Base-by-base conservation (phyloP, 35 echinoderm and acorn worm species). In the Heliocidaris erythrogramma region DNA sequence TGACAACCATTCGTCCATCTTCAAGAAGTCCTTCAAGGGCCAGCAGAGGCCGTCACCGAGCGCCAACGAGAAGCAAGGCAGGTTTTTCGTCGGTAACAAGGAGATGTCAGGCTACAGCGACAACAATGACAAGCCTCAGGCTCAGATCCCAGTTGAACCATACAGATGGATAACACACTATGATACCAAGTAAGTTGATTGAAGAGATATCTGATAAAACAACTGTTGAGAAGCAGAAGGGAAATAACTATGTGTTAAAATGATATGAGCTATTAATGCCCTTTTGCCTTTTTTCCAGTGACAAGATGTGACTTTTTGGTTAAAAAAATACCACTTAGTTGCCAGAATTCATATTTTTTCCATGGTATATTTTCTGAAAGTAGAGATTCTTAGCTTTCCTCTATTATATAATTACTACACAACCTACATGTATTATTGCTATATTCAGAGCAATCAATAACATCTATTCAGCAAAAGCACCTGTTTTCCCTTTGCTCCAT, bases 151-250 rank as follows among this genome's bases (percentile, higher is more conserved):
- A 10, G 60, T 95, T 6, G 98, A 99, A 47, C 98, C 98, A 71
- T 96, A 95, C 53, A 93, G 97, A 84, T 99, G 98, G 98, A 95
- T 99, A 32, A 96, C 97, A 32, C 98, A 99, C 60, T 99, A 99
- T 65, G 98, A 99, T 61, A 99, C 98, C 93, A 97, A 95, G 98
- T 99, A 96, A 97, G 95, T 47, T 89, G 18, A 27, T 21, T 78
- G 24, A 78, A 78, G 65, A 27, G 8, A 18, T 14, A 12, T n/a
- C n/a, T 18, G 12, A 18, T 60, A 2, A 60, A 12, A 60, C 18
- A 14, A 2, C 0, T 60, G 59, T 60, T 10, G 10, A 60, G 59
- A 13, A 11, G 2, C 12, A 42, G 0, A 42, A 42, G 35, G 35
- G 35, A 42, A 42, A 1, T 42, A 42, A 42, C 35, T 1, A 3